phyloP scores from a whole-genome alignment of 2,113 vertebrate genomes.

The Crotalus helleri region DNA sequence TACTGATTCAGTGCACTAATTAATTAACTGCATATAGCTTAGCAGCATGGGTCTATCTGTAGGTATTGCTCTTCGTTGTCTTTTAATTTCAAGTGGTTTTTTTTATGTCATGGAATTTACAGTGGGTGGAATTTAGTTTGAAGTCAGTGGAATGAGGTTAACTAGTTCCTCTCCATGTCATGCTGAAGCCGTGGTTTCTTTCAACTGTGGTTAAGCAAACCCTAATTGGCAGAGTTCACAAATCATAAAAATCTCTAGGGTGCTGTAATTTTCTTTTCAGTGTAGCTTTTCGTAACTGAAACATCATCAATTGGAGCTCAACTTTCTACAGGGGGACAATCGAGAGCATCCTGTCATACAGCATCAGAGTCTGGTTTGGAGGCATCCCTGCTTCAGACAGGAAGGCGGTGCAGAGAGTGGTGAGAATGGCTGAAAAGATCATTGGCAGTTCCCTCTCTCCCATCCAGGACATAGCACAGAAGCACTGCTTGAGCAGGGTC shows the following conservation, averaged over 20 bases:
- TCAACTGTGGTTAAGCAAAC: background rate
- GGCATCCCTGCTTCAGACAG: too few relatives aligned
- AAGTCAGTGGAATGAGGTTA: background rate
- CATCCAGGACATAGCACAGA: too few relatives aligned
- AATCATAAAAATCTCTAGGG: background rate
- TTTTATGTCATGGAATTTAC: background rate
- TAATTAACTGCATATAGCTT: background rate
- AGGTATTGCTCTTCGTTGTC: background rate
- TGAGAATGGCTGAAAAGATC: too few relatives aligned
- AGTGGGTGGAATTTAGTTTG: background rate
- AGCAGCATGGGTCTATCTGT: background rate
- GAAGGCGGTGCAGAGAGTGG: too few relatives aligned
- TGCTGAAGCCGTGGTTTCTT: background rate
- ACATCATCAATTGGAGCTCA: background rate
- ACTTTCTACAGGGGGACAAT: background rate
- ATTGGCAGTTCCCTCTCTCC: too few relatives aligned
- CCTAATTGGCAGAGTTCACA: background rate
- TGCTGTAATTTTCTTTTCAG: background rate
- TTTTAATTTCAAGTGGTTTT: background rate
- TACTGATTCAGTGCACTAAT: background rate
- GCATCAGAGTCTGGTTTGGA: too few relatives aligned
- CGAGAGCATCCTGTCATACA: too few relatives aligned
- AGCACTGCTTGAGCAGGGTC: too few relatives aligned
- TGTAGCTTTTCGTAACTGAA: background rate
- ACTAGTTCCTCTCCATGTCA: background rate